phyloP scores from a whole-genome alignment of 2,888 invertebrate genomes.

The Schrankia costaestrigalis region DNA sequence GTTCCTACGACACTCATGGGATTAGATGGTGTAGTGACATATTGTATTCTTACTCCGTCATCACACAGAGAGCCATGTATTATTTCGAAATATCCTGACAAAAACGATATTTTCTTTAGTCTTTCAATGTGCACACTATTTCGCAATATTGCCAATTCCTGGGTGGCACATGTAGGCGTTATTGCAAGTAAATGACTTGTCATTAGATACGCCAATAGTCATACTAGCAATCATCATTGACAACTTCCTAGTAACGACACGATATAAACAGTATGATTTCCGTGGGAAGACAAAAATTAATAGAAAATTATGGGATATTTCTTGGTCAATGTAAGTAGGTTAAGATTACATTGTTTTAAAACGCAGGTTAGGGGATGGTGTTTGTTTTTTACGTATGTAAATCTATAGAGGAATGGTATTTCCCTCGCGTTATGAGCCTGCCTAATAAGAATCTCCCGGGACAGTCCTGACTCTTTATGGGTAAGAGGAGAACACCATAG shows the following conservation, averaged over 20 bases:
- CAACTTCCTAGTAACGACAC: slow-evolving; percentile 55
- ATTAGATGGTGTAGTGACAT: no score
- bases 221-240: slow-evolving; percentile 56
- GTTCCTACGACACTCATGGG: no score
- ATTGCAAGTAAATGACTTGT: slow-evolving; percentile 46
- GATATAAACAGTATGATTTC: slow-evolving; percentile 49
- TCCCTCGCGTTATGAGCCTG: no score
- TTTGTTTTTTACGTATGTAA: no score
- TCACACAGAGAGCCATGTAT: no score
- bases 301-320: slow-evolving; percentile 29
- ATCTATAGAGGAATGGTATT: no score
- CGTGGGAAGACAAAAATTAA: slow-evolving; percentile 59
- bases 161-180: slow-evolving; percentile 18
- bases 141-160: slow-evolving; percentile 26
- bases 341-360: no score
- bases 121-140: slow-evolving; percentile 12
- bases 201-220: slow-evolving; percentile 59
- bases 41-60: no score
- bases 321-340: neutral
- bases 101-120: slow-evolving; percentile 15
- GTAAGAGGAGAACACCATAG: no score
- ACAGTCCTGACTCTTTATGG: no score
- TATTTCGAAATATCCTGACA: slow-evolving; percentile 26
- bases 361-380: no score
- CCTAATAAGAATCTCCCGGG: no score